These are phyloP conservation scores for Centrocercus urophasianus DNA, from an alignment of 2,113 vertebrate genomes.

Conservation along the genomic window DNA sequence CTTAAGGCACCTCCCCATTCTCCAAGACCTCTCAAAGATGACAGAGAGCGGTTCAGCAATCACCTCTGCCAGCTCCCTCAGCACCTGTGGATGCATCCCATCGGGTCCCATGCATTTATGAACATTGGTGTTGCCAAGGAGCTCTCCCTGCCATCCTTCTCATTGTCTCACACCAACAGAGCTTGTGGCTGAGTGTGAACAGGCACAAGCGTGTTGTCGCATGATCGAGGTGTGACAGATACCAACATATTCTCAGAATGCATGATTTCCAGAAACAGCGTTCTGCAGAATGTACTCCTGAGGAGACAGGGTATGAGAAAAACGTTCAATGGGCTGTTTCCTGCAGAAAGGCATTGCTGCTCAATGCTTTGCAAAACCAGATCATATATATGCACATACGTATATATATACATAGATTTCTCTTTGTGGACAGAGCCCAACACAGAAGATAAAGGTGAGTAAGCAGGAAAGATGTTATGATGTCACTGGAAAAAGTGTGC, in stretches of 20 bases:
- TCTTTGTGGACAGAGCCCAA: not conserved
- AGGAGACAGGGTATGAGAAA: not conserved
- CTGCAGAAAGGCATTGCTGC: not conserved
- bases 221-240: fast-evolving
- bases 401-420: not conserved
- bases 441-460: not conserved
- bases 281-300: not conserved
- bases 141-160: not conserved
- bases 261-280: not conserved
- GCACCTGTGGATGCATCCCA: too few relatives aligned
- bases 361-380: not conserved
- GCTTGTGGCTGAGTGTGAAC: not conserved
- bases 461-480: not conserved
- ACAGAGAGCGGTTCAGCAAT: too few relatives aligned
- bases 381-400: not conserved
- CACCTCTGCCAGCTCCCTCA: too few relatives aligned
- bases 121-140: too few relatives aligned
- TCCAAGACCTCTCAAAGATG: too few relatives aligned
- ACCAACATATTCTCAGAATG: not conserved
- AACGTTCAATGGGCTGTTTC: not conserved
- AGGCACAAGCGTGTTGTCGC: too few relatives aligned
- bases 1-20: too few relatives aligned
- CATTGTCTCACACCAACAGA: not conserved
- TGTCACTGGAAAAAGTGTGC: not conserved
- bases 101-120: too few relatives aligned